A percentile compares a stretch with the other conserved stretches of the same genome.
These are phyloP conservation scores for Vanessa atalanta DNA, from an alignment of 1,140 invertebrate species.

Conservation along the genomic window DNA sequence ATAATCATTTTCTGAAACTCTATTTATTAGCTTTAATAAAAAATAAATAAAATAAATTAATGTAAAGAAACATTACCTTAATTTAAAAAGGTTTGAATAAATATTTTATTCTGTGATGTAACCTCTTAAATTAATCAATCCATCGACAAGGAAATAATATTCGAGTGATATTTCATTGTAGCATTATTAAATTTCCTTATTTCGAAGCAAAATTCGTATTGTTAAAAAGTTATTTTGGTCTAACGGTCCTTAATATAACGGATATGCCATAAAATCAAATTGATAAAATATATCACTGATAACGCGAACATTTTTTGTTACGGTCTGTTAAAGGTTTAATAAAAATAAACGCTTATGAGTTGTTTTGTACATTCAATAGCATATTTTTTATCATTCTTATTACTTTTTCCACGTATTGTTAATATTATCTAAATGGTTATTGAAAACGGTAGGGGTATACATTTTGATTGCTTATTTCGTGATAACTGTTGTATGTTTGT, in stretches of 20 bases:
- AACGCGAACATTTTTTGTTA: slow-evolving; percentile 24
- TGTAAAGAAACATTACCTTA: no score
- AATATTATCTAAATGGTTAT: slow-evolving; percentile 28
- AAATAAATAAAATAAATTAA: no score
- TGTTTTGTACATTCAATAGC: slow-evolving; percentile 11
- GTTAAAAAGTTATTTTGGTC: slow-evolving; percentile 13
- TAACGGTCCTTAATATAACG: slow-evolving; percentile 9
- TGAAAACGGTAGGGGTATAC: slow-evolving; percentile 10
- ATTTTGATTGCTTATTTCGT: slow-evolving; percentile 13
- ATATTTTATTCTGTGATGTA: no score
- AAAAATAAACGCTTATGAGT: slow-evolving; percentile 25
- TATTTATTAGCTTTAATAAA: no score
- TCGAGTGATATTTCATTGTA: no score
- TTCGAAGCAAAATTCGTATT: neutral
- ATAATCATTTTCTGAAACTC: no score
- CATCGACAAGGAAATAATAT: no score
- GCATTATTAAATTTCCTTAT: no score
- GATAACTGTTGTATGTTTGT: slow-evolving; percentile 2
- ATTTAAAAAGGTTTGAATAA: no score
- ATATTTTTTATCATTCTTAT: slow-evolving; percentile 13
- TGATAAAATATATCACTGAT: slow-evolving; percentile 11
- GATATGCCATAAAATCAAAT: slow-evolving; percentile 5
- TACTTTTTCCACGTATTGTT: slow-evolving; percentile 23
- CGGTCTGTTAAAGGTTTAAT: slow-evolving; percentile 23
- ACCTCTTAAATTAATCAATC: no score